Evolutionary conservation across 2,797 vertebrate species (phyloP).

Genomic region (Borostomias antarcticus): DNA sequence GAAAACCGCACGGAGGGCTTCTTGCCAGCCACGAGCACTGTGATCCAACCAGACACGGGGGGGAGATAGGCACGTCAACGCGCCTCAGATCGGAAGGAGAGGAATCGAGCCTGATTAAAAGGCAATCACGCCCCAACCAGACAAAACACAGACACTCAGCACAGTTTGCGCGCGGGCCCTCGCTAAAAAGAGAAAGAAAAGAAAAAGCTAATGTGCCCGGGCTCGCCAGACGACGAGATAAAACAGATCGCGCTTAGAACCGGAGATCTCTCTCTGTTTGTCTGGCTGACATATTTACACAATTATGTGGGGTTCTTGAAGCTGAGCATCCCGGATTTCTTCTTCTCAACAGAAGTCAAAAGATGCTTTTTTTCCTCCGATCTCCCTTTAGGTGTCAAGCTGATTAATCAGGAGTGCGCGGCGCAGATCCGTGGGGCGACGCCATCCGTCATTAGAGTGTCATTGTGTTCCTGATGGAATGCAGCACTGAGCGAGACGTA

Average conservation of each 20-base stretch:
- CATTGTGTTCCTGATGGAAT: slow-evolving; percentile 51
- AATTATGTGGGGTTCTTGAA: slow-evolving; percentile 69
- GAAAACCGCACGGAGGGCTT: slow-evolving; percentile 53
- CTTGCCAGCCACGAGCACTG: slow-evolving; percentile 57
- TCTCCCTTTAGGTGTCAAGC: slow-evolving; percentile 55
- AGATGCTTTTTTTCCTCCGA: slow-evolving; percentile 50
- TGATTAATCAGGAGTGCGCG: slow-evolving; percentile 56
- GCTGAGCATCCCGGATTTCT: slow-evolving; percentile 49
- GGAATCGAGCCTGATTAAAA: slow-evolving; percentile 73
- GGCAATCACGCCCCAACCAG: slow-evolving; percentile 67
- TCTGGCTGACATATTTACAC: slow-evolving; percentile 78
- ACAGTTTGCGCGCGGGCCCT: slow-evolving; percentile 56
- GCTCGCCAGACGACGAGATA: slow-evolving; percentile 62
- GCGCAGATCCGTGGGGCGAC: slow-evolving; percentile 52
- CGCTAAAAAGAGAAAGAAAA: no score
- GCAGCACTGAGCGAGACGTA: slow-evolving; percentile 38
- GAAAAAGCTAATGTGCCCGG: slow-evolving; percentile 60
- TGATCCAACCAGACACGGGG: slow-evolving; percentile 58
- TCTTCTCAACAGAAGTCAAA: slow-evolving; percentile 58
- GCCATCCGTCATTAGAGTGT: slow-evolving; percentile 51
- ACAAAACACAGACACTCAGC: slow-evolving; percentile 62
- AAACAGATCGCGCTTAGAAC: slow-evolving; percentile 70
- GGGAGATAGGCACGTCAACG: slow-evolving; percentile 40
- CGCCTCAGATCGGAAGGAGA: slow-evolving; percentile 42
- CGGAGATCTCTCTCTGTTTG: slow-evolving; percentile 48